These are phyloP conservation scores for Drosophila nr. perissopoda DNA, from an alignment of 2,888 invertebrate genomes.

Conservation along the genomic window DNA sequence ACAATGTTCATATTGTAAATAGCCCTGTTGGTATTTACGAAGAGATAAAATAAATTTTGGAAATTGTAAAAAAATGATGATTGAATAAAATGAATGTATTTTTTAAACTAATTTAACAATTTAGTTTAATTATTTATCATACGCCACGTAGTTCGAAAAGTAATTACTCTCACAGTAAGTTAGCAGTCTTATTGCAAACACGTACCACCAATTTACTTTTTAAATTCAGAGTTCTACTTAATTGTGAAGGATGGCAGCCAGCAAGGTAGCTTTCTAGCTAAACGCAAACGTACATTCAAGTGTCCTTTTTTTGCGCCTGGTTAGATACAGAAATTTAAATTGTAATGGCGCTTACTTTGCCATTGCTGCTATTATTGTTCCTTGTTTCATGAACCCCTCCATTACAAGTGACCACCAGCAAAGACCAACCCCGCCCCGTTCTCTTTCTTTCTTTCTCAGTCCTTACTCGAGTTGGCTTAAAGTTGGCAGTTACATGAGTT, in stretches of 20 bases:
- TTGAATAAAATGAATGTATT: neutral
- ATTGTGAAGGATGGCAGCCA: slow-evolving; percentile 52
- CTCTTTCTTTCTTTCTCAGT: no score
- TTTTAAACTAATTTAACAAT: neutral
- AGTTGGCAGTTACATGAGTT: slow-evolving; percentile 33
- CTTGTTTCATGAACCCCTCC: slow-evolving; percentile 45
- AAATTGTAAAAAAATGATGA: neutral
- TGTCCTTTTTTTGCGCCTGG: slow-evolving; percentile 71
- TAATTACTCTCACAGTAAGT: neutral
- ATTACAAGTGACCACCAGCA: slow-evolving; percentile 50
- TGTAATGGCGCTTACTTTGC: slow-evolving; percentile 70
- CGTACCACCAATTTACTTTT: neutral
- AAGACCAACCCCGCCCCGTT: slow-evolving; percentile 5
- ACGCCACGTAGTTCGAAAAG: neutral
- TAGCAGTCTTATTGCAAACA: neutral
- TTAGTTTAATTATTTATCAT: neutral
- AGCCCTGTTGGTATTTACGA: neutral
- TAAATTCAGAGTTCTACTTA: neutral
- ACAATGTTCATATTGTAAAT: neutral
- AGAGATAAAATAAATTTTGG: neutral
- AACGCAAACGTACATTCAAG: slow-evolving; percentile 45
- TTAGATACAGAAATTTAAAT: slow-evolving; percentile 71
- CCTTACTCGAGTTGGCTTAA: slow-evolving; percentile 9
- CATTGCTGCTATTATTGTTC: slow-evolving; percentile 51
- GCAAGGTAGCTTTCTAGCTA: slow-evolving; percentile 42